Conservation (phyloP, 2,888 invertebrate genomes). For the Chalcis sispes region DNA sequence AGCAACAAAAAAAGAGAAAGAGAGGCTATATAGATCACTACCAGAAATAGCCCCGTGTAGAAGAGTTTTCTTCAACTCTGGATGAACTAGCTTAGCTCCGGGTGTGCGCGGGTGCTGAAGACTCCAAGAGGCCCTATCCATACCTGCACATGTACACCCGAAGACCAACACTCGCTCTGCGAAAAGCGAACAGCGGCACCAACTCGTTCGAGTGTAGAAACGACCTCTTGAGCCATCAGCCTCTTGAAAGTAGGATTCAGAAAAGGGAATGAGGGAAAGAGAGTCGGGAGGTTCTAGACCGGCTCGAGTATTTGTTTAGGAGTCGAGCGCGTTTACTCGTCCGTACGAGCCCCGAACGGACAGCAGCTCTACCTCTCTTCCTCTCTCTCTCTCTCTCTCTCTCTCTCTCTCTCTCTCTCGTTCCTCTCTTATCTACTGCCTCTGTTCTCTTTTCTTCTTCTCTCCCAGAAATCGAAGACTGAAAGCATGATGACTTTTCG, state of each 20-base stretch:
- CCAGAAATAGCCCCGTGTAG: not conserved
- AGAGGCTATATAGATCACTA: not conserved
- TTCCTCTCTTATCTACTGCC: too few species aligned
- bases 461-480: slow-evolving; percentile 25
- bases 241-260: slow-evolving; percentile 47
- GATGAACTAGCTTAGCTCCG: slow-evolving; percentile 29
- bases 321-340: slow-evolving; percentile 61
- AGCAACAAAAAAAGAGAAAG: too few species aligned
- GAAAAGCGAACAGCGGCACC: slow-evolving; percentile 34
- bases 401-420: not conserved
- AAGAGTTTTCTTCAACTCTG: slow-evolving; percentile 34
- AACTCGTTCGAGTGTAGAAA: slow-evolving; percentile 59
- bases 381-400: not conserved
- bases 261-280: not conserved
- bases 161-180: not conserved
- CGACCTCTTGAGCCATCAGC: slow-evolving; percentile 61
- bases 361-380: too few species aligned
- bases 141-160: not conserved
- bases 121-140: not conserved
- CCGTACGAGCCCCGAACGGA: slow-evolving; percentile 51
- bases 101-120: not conserved
- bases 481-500: slow-evolving; percentile 30
- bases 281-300: slow-evolving; percentile 47
- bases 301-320: slow-evolving; percentile 66
- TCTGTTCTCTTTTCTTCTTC: too few species aligned